These are phyloP conservation scores for Bradypus variegatus DNA, from an alignment of 2,797 vertebrate genomes.

Conservation along the genomic window DNA sequence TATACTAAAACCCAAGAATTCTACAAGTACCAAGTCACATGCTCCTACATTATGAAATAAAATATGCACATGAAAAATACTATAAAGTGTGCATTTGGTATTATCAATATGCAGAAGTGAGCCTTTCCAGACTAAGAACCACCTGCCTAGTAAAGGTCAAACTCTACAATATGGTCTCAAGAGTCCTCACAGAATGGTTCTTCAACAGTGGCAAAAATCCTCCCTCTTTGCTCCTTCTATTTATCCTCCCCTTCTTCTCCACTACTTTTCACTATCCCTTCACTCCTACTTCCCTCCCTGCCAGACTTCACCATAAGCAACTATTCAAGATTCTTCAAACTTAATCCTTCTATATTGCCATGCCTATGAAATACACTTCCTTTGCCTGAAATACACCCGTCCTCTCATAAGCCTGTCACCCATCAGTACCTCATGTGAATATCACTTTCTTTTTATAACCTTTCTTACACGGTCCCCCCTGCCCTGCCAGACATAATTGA, in stretches of 20 bases:
- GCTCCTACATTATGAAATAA: not conserved
- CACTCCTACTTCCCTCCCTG: not conserved
- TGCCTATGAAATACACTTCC: not conserved
- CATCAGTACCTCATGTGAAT: not conserved
- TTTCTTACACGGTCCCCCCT: not conserved
- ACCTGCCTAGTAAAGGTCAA: not conserved
- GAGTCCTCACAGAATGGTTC: not conserved
- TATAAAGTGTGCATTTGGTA: not conserved
- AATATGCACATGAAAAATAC: not conserved
- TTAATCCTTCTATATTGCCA: not conserved
- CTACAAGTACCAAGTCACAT: not conserved
- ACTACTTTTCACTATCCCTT: not conserved
- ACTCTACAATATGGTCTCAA: not conserved
- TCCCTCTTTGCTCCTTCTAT: not conserved
- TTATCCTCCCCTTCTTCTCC: not conserved
- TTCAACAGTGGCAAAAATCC: slow-evolving; percentile 16
- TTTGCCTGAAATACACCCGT: not conserved
- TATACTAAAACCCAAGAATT: slow-evolving; percentile 7
- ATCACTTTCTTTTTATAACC: not conserved
- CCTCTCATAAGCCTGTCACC: not conserved
- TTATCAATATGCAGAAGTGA: not conserved
- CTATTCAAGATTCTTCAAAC: not conserved
- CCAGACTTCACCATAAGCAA: not conserved
- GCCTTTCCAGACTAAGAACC: slow-evolving; percentile 11
- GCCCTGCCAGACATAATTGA: not conserved